Conservation (phyloP, 2,888 invertebrate species). For the Pheosia tremula region DNA sequence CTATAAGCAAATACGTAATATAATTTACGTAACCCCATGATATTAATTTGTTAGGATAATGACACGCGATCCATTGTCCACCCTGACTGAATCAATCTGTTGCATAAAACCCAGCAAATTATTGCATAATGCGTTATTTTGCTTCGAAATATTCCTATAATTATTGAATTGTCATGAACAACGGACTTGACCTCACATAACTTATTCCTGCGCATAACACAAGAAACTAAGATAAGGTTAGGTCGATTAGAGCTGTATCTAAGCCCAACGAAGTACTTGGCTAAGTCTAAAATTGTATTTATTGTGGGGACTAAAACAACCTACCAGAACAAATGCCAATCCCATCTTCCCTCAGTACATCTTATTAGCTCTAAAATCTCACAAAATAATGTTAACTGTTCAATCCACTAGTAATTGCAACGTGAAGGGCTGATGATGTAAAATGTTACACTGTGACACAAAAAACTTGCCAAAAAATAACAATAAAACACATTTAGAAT, state of each 20-base stretch:
- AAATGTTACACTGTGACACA: not conserved
- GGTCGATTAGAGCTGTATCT: too few species aligned
- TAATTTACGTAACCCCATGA: too few species aligned
- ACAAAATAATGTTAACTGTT: not conserved
- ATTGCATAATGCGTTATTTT: not conserved
- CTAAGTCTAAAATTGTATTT: too few species aligned
- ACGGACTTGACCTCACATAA: not conserved
- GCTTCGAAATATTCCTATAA: not conserved
- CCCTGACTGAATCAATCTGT: not conserved
- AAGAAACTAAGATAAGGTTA: too few species aligned
- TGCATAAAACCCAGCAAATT: not conserved
- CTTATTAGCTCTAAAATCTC: not conserved
- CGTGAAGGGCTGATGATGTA: not conserved
- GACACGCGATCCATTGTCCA: conserved; percentile 1
- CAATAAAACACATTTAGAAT: not conserved
- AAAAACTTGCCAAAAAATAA: not conserved
- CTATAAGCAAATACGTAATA: too few species aligned
- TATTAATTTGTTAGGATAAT: not conserved
- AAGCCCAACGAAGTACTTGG: too few species aligned
- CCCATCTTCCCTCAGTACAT: not conserved
- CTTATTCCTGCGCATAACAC: not conserved
- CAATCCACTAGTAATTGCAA: not conserved
- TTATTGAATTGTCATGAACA: not conserved
- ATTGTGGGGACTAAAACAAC: too few species aligned
- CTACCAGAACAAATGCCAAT: not conserved